Base-by-base conservation (phyloP, 2,888 invertebrate species). In the Scaptomyza reducta region DNA sequence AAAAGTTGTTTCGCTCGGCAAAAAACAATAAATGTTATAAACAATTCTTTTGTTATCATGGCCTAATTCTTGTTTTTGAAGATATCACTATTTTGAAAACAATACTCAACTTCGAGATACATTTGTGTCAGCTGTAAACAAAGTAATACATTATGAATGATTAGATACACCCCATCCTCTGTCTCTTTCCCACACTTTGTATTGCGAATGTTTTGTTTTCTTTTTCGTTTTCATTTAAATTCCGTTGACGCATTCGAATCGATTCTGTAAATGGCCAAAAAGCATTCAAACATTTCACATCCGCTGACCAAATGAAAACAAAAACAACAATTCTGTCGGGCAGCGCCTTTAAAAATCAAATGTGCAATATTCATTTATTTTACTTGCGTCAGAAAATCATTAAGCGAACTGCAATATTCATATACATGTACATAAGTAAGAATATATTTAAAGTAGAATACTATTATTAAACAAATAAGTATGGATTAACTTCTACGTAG, bases 21-120 rank as follows among this genome's bases (percentile, higher is more conserved):
- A 49, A 33, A 29, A 45, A 11, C 27, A 11, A 1, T n/a, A 18
- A 2, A 9, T 77, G 77, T 82, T 82, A 85, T 82, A 83, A 85
- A 85, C 82, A 83, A 83, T 83, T 85, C 70, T 73, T 31, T 31
- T 82, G 81, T 83, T 85, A 85, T 83, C 82, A 69, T 85, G 82
- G 82, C 85, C 82, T 79, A 77, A 74, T 84, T 85, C 63, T 68
- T 67, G 53, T 31, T 31, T 58, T 63, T 58, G 25, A 73, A 74
- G 79, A 82, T 82, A 83, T 71, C 73, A 75, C 6, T 35, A 6
- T 35, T 13, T n/a, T 5, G 1, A 27, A 1, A 22, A 22, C 22
- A 22, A 22, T 22, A 2, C 22, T 1, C 11, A 65, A 51, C 41
- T 9, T 7, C 41, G 68, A 56, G 51, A 71, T 70, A 45, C 33